A percentile compares a stretch with the other conserved stretches of the same genome.
phyloP scores from a whole-genome alignment of 2,888 invertebrate species.

The Aleiodes alternator region DNA sequence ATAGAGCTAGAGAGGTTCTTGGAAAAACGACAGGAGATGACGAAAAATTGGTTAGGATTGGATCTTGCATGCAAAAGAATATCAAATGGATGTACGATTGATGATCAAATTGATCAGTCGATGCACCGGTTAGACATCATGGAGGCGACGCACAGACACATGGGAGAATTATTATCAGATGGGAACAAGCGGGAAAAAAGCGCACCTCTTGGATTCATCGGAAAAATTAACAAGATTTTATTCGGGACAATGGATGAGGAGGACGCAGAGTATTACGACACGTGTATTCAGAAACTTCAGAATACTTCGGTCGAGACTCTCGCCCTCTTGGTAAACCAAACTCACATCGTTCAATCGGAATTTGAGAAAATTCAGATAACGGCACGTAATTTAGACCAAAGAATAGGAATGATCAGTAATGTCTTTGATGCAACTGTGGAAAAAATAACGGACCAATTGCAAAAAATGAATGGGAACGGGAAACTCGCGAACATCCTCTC shows the following conservation, averaged over 20 bases:
- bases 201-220: neutral
- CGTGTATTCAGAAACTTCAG: neutral
- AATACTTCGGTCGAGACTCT: neutral
- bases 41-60: no score
- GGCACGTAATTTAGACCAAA: neutral
- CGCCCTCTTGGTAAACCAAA: neutral
- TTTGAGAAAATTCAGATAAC: neutral
- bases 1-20: neutral
- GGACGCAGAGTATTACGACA: slow-evolving; percentile 3
- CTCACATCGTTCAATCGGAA: neutral
- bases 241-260: slow-evolving; percentile 1
- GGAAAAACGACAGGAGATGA: neutral
- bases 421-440: no score
- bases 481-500: neutral
- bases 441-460: no score
- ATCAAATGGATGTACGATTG: no score
- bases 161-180: no score
- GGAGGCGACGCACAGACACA: no score
- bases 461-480: neutral
- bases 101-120: no score
- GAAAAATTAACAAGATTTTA: neutral
- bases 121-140: no score
- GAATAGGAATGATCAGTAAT: neutral
- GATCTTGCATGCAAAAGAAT: no score
- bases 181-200: no score